Base-by-base conservation (phyloP, 2,113 vertebrate species). In the Butorides virescens region DNA sequence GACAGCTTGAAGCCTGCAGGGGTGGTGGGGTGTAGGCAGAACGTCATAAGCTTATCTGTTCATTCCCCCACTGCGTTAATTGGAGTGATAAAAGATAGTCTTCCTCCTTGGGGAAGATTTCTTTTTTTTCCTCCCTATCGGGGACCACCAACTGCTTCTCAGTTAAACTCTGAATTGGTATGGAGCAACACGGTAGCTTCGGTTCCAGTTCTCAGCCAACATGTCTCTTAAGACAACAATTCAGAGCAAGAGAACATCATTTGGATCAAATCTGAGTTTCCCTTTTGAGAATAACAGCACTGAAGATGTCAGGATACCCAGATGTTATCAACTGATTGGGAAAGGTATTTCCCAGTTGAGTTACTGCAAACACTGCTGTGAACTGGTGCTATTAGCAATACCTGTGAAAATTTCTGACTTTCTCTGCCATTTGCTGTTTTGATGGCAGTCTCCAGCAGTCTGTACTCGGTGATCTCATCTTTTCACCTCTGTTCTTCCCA, bases 171-270 rank as follows among this genome's bases (percentile, higher is more conserved):
- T 36, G 70, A 36, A 21, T 39, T 37, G 66, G 42, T 39, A 2
- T 0, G 0, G n/a, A 25, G 70, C 63, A 66, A 63, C 3, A 7
- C 0, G 0, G 50, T 34, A 37, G 56, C 70, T 81, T 49, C 72
- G 13, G 32, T 55, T 83, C 15, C 58, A 29, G 26, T 66, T 92
- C 70, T 46, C 36, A 61, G 42, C 77, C 61, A 74, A 3, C 19
- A 15, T 21, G 5, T 66, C 19, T 67, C 36, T 49, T 50, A 13
- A n/a, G 44, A 13, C 32, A 30, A 7, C 32, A 34, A 49, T 30
- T 90, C 47, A 58, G 63, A 66, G 19, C 21, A 37, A 39, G 61
- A 44, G 42, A 66, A 30, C 47, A 22, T 62, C 0, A 13, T 50
- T 66, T 61, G 62, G 21, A 56, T 74, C 50, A n/a, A 23, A 36